A percentile compares a stretch with the other conserved stretches of the same genome.
phyloP scores from a whole-genome alignment of 2,113 vertebrate species.

The Corvus cornix region DNA sequence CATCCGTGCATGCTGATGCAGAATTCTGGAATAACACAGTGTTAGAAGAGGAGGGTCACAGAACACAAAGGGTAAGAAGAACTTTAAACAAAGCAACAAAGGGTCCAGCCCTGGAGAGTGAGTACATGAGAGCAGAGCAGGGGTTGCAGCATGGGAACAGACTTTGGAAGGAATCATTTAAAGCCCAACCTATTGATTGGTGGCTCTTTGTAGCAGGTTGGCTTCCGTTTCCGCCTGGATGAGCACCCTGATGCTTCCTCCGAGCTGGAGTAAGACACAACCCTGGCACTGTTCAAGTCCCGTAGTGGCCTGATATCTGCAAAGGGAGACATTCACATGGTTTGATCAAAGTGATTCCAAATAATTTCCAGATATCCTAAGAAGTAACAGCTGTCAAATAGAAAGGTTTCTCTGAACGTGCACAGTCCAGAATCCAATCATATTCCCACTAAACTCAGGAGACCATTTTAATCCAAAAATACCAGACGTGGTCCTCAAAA shows the following conservation, averaged over 20 bases:
- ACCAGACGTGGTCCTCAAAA: neutral
- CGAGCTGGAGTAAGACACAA: neutral
- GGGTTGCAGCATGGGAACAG: neutral
- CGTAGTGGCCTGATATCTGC: constrained; percentile 41
- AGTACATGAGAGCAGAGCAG: neutral
- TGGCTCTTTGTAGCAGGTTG: constrained; percentile 58
- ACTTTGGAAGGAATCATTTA: neutral
- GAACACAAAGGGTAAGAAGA: neutral
- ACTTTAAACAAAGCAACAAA: neutral
- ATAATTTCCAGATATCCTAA: neutral
- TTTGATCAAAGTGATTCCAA: neutral
- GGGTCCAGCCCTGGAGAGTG: neutral
- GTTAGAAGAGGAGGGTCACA: neutral
- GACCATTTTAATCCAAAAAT: neutral
- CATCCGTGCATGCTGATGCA: neutral
- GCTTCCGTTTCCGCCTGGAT: neutral
- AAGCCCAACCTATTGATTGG: constrained; percentile 35
- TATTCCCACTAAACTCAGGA: neutral
- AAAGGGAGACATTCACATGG: neutral
- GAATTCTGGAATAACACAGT: neutral
- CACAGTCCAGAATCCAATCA: neutral
- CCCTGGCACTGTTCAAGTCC: constrained; percentile 35
- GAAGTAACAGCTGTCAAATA: neutral
- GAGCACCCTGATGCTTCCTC: neutral
- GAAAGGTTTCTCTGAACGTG: neutral